A percentile compares a stretch with the other conserved stretches of the same genome.
phyloP scores from a whole-genome alignment of 2,888 invertebrate genomes.

The Seira ritae region DNA sequence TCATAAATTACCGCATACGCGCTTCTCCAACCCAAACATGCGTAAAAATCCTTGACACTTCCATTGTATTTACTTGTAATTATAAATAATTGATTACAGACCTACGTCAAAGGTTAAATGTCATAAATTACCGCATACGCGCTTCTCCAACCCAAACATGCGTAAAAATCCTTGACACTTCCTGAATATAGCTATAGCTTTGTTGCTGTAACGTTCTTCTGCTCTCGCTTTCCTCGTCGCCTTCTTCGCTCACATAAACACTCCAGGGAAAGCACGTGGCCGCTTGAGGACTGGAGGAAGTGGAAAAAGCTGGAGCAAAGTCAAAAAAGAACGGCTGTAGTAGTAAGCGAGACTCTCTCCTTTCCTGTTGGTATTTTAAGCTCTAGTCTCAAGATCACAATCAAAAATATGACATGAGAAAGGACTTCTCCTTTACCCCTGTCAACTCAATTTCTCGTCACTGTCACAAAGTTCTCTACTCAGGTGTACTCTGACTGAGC shows the following conservation, averaged over 20 bases:
- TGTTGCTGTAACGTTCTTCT: too few species aligned
- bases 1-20: too few species aligned
- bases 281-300: conserved; percentile 46
- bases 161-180: too few species aligned
- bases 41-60: too few species aligned
- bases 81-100: too few species aligned
- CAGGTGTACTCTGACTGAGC: not conserved
- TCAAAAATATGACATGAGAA: not conserved
- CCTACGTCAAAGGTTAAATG: too few species aligned
- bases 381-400: not conserved
- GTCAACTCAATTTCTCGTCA: not conserved
- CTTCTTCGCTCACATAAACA: conserved; percentile 17
- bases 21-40: too few species aligned
- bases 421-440: not conserved
- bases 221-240: too few species aligned
- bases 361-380: not conserved
- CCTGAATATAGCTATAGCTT: too few species aligned
- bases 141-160: too few species aligned
- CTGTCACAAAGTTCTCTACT: not conserved
- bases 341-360: not conserved
- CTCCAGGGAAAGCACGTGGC: conserved; percentile 58
- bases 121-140: too few species aligned
- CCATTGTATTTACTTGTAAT: too few species aligned
- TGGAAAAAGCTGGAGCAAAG: not conserved
- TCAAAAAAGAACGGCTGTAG: conserved; percentile 1